Base-by-base conservation (phyloP, 2,797 vertebrate genomes). In the Serranus cabrilla region DNA sequence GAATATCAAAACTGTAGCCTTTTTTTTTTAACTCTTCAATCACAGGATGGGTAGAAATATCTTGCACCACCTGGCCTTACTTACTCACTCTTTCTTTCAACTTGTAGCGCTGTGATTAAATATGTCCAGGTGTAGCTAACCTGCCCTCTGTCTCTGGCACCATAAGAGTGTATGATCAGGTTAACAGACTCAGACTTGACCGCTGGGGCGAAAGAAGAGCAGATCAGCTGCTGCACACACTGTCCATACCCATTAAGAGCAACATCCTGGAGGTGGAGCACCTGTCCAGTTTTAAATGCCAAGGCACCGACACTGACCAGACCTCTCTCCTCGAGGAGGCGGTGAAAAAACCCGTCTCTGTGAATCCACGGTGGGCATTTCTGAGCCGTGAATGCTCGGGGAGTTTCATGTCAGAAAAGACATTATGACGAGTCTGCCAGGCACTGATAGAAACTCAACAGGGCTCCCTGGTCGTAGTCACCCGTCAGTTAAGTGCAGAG, bases 221-320 rank as follows among this genome's bases (percentile, higher is more conserved):
- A 68, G 77, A 79, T 81, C 61, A 83, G 49, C 23, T 67, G 74
- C 67, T 74, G 40, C 68, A 67, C 84, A 55, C 66, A 25, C 70
- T 68, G 82, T 78, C 86, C 80, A 11, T 47, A 68, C 18, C 63
- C 58, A 81, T 91, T 89, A 84, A 68, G 23, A 83, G 80, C 77
- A 87, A 80, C 82, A 74, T 60, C 46, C 57, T 78, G 60, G 66
- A 87, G 82, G 84, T 87, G 72, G 74, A 73, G 78, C 82, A 78
- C 71, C 85, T 86, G 84, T 90, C 85, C 73, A 20, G 64, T 77
- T 89, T 73, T 71, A 87, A 92, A 88, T 82, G 84, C 78, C 89
- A 83, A 68, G 58, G 62, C 56, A 25, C 61, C 1, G 39, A 83
- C 46, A 49, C 73, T 6, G 34, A 73, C 57, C 76, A 23, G 55